These are phyloP conservation scores for Blastobasis lacticolella DNA, from an alignment of 2,888 invertebrate species.

Conservation along the genomic window DNA sequence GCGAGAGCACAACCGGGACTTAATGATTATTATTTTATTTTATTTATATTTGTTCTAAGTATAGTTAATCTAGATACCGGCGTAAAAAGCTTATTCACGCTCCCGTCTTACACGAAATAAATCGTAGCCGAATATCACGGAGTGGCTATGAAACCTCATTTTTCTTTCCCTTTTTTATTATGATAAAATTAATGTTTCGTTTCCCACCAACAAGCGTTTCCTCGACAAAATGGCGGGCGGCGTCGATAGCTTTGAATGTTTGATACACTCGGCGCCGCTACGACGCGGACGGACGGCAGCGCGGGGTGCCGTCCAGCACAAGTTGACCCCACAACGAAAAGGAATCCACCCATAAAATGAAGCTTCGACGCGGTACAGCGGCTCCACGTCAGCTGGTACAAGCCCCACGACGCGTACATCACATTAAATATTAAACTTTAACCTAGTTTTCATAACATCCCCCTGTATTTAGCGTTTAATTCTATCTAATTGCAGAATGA, in stretches of 20 bases:
- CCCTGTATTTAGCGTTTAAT: conserved; percentile 20
- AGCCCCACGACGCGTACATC: conserved; percentile 18
- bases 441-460: conserved; percentile 29
- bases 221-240: conserved; percentile 32
- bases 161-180: conserved; percentile 21
- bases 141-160: conserved; percentile 13
- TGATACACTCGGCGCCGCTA: conserved; percentile 27
- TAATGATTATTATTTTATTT: no score
- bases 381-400: conserved; percentile 15
- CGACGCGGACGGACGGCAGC: conserved; percentile 14
- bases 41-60: no score
- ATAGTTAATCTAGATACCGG: no score
- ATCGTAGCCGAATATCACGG: neutral
- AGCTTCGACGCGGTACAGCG: conserved; percentile 6
- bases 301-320: conserved; percentile 19
- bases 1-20: no score
- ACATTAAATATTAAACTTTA: conserved; percentile 30
- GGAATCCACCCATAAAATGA: neutral
- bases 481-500: conserved; percentile 22
- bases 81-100: no score
- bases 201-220: conserved; percentile 30
- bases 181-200: conserved; percentile 35
- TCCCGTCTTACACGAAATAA: no score
- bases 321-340: conserved; percentile 14
- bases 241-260: conserved; percentile 42